Base-by-base conservation (phyloP, 2,797 vertebrate species). In the Simalia tracyae region DNA sequence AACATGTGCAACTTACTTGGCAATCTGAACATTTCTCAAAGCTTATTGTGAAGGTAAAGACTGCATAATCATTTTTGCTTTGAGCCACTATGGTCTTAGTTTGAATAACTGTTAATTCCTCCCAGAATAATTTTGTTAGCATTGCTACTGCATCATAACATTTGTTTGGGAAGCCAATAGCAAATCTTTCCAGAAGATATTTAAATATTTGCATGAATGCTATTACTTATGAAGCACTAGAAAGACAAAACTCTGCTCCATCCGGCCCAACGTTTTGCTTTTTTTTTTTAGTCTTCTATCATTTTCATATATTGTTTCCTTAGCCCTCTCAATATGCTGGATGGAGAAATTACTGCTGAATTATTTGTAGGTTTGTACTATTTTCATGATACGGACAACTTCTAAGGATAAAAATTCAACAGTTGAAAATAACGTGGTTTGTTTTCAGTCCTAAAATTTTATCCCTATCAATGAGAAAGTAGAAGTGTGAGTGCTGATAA, bases 151-250 rank as follows among this genome's bases (percentile, higher is more conserved):
- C 3, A 92, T 91, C 19, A 72, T n/a, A 92, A 85, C 76, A 92
- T 56, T 93, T 93, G 0, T 87, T 94, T 93, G 89, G 4, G 93
- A 92, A 86, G 86, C 92, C 95, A 88, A 87, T 87, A 89, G 31
- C 6, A 90, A 68, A 3, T 17, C 2, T 90, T 90, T 86, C 91
- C 5, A 92, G 7, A 56, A 95, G 94, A 95, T 86, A 84, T 15
- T n/a, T 91, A 89, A 91, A 93, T 96, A 94, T 94, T 94, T 94
- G 66, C 64, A 91, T 59, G 66, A 93, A 64, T 84, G 17, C 14
- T 86, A 46, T 90, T 92, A 89, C 60, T 89, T 92, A 90, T 17
- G 42, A 72, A 92, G 36, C 28, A 56, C 42, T 0, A 89, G 36
- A 93, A 95, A 90, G 91, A 95, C 50, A 91, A 54, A 92, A 63